Evolutionary conservation across 2,888 invertebrate genomes (phyloP), one percentile per base, ranked within the genome.

Genomic region (Limnephilus marmoratus): DNA sequence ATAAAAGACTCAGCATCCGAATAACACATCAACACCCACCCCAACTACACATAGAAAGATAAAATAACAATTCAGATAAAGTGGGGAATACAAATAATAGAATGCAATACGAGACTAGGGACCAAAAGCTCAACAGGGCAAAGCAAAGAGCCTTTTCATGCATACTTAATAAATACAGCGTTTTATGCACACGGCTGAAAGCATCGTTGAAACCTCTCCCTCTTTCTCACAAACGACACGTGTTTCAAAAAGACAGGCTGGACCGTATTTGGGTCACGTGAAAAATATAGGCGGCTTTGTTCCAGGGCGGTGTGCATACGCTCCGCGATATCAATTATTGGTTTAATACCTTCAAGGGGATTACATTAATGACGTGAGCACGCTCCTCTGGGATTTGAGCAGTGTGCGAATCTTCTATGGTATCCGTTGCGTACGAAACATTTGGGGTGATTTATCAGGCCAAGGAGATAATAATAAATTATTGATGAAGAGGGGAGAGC

Each of bases 291-390:
- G 15, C 45, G 86, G 24, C 45, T 37, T 45, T 49, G 12, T 86
- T 31, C 86, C 86, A 29, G 86, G 15, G 86, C 86, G 18, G 15
- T 37, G 86, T 86, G 86, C 86, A 49, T 49, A 86, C 86, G 86
- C 86, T 68, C 68, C 24, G 49, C 49, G 4, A 45, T 29, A 45
- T 86, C 45, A 86, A 86, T 86, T 45, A 68, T 68, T 68, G 68
- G 68, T 9, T 68, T 68, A 68, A 7, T 68, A 9, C 68, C 68
- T 68, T 9, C 9, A 68, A 7, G n/a, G 24, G 49, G 86, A 86
- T 86, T 45, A 29, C 86, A n/a, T 45, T 45, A 49, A n/a, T 45
- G 49, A 29, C 49, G 86, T 86, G 86, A 49, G 49, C 86, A 86
- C 49, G 45, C 41, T n/a, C n/a, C 86, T 86, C 45, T 41, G 29